Percentiles rank a stretch among this genome's conserved stretches.
Conservation (phyloP, 2,113 vertebrate species). For the Tiliqua scincoides region DNA sequence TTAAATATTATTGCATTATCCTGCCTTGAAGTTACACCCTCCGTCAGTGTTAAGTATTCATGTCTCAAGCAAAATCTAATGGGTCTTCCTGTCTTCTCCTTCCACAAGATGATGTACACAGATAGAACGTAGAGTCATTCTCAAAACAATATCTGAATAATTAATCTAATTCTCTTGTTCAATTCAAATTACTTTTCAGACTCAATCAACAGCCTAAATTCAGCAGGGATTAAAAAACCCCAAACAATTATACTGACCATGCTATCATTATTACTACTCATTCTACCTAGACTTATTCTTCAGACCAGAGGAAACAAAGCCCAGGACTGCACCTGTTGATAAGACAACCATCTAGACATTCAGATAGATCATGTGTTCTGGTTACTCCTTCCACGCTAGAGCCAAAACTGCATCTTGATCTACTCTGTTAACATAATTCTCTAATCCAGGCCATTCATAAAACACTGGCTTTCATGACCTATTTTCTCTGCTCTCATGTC, state of each 20-base stretch:
- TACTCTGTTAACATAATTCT: neutral
- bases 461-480: neutral
- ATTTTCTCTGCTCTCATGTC: neutral
- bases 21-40: neutral
- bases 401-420: neutral
- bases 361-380: neutral
- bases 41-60: neutral
- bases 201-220: neutral
- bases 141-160: neutral
- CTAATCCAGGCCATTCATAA: constrained; percentile 6
- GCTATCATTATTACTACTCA: neutral
- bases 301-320: neutral
- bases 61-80: neutral
- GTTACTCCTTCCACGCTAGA: neutral
- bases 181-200: too few species aligned
- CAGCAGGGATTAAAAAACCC: neutral
- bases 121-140: neutral
- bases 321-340: neutral
- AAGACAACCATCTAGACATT: neutral
- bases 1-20: neutral
- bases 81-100: neutral
- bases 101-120: neutral
- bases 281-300: neutral
- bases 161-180: neutral
- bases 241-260: too few species aligned